Evolutionary conservation across 1,140 invertebrate species (phyloP).

Genomic region (Periplaneta americana): DNA sequence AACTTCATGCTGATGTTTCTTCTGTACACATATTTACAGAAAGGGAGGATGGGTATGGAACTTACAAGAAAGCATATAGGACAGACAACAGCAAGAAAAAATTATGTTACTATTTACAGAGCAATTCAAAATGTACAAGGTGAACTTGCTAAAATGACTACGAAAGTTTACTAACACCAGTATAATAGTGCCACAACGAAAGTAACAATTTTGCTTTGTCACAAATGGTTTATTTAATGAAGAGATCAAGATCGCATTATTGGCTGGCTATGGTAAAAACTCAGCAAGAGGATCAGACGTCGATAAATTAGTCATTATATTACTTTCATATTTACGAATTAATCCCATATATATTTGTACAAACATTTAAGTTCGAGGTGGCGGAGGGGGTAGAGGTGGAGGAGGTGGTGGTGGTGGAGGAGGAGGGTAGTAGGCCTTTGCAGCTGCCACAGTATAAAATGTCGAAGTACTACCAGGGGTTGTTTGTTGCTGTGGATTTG

Average conservation of each 20-base stretch:
- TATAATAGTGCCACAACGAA: not conserved
- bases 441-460: constrained; percentile 14
- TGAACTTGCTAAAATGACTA: not conserved
- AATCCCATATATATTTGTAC: not conserved
- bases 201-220: not conserved
- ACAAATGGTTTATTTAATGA: too few species aligned
- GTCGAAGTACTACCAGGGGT: constrained; percentile 10
- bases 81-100: constrained; percentile 21
- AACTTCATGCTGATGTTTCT: constrained; percentile 26
- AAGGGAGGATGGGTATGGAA: constrained; percentile 30
- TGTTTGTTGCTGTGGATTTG: not conserved
- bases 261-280: not conserved
- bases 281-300: not conserved
- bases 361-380: constrained; percentile 13
- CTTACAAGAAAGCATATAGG: constrained; percentile 32
- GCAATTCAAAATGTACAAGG: not conserved
- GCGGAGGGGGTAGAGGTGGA: constrained; percentile 3
- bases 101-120: constrained; percentile 19
- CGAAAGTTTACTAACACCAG: not conserved
- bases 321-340: not conserved
- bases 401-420: constrained; percentile 22
- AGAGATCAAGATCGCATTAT: not conserved
- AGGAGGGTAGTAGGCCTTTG: constrained; percentile 17
- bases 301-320: not conserved
- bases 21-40: constrained; percentile 30